Evolutionary conservation across 2,113 vertebrate genomes (phyloP).

Genomic region (Camelus bactrianus): DNA sequence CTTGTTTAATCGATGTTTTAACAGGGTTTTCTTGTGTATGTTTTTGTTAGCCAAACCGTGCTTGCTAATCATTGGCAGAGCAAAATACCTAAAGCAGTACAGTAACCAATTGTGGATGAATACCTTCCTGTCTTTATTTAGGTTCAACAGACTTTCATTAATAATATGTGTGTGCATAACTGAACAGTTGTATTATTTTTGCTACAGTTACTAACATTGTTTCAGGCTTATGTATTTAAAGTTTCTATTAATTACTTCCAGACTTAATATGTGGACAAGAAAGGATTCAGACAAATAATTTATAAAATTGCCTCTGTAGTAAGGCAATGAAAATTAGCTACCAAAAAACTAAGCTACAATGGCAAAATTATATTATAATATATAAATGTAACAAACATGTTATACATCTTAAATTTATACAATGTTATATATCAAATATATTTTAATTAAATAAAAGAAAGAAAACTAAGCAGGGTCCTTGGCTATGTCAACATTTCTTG

Average conservation of each 20-base stretch:
- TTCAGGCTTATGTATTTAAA: conserved; percentile 15
- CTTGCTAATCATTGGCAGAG: background rate
- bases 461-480: conserved; percentile 34
- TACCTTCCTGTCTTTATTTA: background rate
- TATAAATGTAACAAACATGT: background rate
- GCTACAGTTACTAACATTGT: conserved; percentile 19
- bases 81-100: background rate
- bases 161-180: background rate
- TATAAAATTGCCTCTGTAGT: conserved; percentile 44
- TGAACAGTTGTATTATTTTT: conserved; percentile 35
- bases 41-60: background rate
- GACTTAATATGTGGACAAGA: background rate
- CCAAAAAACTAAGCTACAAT: conserved; percentile 50
- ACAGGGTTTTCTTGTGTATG: background rate
- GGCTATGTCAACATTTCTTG: background rate
- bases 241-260: background rate
- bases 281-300: conserved; percentile 56
- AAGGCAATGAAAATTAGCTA: conserved; percentile 61
- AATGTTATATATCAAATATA: background rate
- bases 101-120: background rate
- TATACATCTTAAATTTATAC: background rate
- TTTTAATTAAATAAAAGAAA: conserved; percentile 11
- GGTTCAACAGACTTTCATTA: background rate
- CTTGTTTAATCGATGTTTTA: background rate
- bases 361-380: background rate